These are phyloP conservation scores for Dicycla oo DNA, from an alignment of 2,888 invertebrate genomes.

Conservation along the genomic window DNA sequence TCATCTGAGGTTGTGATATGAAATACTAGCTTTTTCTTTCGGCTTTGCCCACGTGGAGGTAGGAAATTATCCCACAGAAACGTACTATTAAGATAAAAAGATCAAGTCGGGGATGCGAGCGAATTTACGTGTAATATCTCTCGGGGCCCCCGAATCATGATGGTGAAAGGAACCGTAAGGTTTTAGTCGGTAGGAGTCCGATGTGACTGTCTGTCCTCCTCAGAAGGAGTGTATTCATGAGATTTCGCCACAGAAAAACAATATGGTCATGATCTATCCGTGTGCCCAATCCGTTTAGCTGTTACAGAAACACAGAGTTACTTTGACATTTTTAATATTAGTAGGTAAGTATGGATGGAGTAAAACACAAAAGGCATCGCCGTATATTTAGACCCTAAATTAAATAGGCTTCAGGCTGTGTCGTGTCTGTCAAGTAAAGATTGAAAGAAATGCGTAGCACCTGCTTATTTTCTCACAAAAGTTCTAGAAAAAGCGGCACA, in stretches of 20 bases:
- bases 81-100: background rate
- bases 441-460: conserved; percentile 11
- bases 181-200: background rate
- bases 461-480: conserved; percentile 44
- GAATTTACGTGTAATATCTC: background rate
- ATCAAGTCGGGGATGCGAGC: background rate
- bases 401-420: background rate
- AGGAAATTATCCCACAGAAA: background rate
- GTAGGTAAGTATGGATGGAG: background rate
- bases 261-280: background rate
- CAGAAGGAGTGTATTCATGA: background rate
- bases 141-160: background rate
- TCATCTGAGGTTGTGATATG: background rate
- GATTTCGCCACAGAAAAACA: background rate
- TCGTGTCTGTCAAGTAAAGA: background rate
- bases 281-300: background rate
- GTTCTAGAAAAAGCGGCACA: conserved; percentile 20
- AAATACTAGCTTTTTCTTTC: background rate
- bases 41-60: too few species aligned
- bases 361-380: background rate
- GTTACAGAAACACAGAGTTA: background rate
- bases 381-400: background rate
- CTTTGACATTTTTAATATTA: background rate
- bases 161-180: background rate
- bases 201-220: background rate